Base-by-base conservation (phyloP, 2,113 vertebrate genomes). In the Otis tarda region DNA sequence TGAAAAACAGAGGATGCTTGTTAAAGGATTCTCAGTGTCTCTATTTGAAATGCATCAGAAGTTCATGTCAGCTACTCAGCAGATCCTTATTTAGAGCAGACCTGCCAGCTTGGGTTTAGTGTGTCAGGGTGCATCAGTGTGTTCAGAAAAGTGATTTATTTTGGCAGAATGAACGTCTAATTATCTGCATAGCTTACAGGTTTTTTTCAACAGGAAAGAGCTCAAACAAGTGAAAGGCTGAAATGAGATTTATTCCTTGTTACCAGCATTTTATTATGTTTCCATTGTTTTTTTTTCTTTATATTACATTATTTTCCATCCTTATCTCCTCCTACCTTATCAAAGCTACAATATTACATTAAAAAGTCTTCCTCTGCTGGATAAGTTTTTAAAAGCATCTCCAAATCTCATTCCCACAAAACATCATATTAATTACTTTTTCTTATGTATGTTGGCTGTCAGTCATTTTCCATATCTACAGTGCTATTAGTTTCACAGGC, bases 1-100 rank as follows among this genome's bases (percentile, higher is more conserved):
- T 95, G 82, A 87, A 94, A 94, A 94, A 92, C 16, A 90, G 75
- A 90, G 61, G 30, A 83, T 86, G 74, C 76, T 92, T 97, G 25
- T 95, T 96, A 91, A 89, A 96, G 53, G 52, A 95, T 68, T 83
- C 56, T 93, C 69, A 68, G 83, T 74, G 50, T 90, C 73, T 83
- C 55, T 83, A 65, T 94, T 94, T 97, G 84, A 97, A 97, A 98
- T 97, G 93, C 94, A 97, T 95, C 93, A 97, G 77, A 95, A 94
- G 84, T 94, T 93, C 65, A 63, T 96, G 95, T 94, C 97, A 97
- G 80, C 95, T 95, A 96, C 82, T 91, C 95, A 96, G 79, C 82
- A 98, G 79, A 95, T 96, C 84, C 92, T 95, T 96, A 95, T 96
- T 98, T 96, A 97, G 92, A 96, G 75, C 1, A 2, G 96, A 89